Evolutionary conservation across 2,113 vertebrate genomes (phyloP).

Genomic region (Gobio gobio): DNA sequence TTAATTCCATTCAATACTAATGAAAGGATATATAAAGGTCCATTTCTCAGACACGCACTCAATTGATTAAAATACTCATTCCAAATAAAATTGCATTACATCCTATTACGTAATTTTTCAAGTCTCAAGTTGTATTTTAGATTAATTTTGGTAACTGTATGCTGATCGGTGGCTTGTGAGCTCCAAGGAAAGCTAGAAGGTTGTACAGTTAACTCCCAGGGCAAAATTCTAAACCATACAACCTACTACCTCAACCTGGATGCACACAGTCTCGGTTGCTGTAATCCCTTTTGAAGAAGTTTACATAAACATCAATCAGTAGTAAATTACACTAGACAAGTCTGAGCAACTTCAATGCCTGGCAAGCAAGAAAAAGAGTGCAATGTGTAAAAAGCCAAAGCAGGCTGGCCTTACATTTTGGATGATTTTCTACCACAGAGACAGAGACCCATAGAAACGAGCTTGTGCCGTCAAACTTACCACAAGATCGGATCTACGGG

Average conservation of each 20-base stretch:
- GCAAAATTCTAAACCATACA: constrained; percentile 99
- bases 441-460: constrained; percentile 99
- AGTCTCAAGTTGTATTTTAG: background rate
- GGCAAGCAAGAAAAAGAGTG: background rate
- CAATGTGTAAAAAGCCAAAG: background rate
- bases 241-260: constrained; percentile 99
- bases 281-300: constrained; percentile 36
- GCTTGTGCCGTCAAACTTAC: constrained; percentile 92
- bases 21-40: background rate
- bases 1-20: background rate
- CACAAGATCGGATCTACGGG: constrained; percentile 99
- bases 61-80: background rate
- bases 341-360: constrained; percentile 2
- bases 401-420: background rate
- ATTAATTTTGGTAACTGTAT: background rate
- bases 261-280: constrained; percentile 87
- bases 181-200: constrained; percentile 99
- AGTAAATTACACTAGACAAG: constrained; percentile 19
- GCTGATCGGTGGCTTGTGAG: constrained; percentile 88
- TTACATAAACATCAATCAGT: constrained; percentile 11
- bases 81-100: background rate
- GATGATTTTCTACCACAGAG: constrained; percentile 81
- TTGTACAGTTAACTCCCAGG: constrained; percentile 99
- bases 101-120: background rate
- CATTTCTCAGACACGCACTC: background rate